Evolutionary conservation across 1,140 invertebrate species (phyloP).

Genomic region (Drosophila grimshawi): DNA sequence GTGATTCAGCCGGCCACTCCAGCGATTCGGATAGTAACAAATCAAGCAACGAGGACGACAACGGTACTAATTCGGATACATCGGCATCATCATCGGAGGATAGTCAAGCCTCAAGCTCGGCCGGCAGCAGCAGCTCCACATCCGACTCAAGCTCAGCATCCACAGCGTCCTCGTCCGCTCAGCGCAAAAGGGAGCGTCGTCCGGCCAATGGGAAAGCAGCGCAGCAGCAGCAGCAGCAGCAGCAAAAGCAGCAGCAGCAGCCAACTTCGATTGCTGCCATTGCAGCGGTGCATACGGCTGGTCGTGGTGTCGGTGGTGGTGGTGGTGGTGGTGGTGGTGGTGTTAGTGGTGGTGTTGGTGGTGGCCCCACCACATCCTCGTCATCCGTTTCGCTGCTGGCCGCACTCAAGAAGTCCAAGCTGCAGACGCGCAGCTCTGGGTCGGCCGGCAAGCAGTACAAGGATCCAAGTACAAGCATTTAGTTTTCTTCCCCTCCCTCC

Average conservation of each 20-base stretch:
- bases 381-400: conserved; percentile 56
- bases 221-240: background rate
- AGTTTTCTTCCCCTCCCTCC: background rate
- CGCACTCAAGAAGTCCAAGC: conserved; percentile 62
- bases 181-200: background rate
- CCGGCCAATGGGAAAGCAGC: conserved; percentile 47
- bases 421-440: conserved; percentile 46
- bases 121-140: conserved; percentile 6
- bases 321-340: conserved; percentile 29
- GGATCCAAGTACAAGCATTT: conserved; percentile 78
- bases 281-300: no score
- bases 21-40: conserved; percentile 41
- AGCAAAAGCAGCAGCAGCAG: no score
- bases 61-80: background rate
- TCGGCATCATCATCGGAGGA: conserved; percentile 3
- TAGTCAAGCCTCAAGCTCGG: background rate
- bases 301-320: background rate
- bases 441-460: conserved; percentile 73
- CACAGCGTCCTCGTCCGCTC: background rate
- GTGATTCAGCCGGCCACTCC: conserved; percentile 30
- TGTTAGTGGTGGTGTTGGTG: conserved; percentile 20
- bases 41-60: conserved; percentile 7
- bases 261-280: background rate
- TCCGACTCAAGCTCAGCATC: background rate
- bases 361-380: conserved; percentile 35